These are phyloP conservation scores for Pionites leucogaster DNA, from an alignment of 2,113 vertebrate genomes.

Conservation along the genomic window DNA sequence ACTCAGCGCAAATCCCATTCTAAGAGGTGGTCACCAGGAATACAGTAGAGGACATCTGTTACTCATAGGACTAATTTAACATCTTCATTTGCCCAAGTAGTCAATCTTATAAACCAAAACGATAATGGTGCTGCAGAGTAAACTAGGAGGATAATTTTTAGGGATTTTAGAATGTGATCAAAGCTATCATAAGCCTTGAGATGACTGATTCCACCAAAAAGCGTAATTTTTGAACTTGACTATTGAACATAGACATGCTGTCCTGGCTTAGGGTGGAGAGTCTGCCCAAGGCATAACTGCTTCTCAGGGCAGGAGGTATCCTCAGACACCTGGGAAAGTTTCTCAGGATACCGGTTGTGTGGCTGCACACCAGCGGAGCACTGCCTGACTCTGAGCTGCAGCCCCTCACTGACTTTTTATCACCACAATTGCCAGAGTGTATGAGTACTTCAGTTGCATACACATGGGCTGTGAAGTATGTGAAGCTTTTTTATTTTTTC, in stretches of 20 bases:
- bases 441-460: neutral
- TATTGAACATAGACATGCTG: neutral
- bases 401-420: neutral
- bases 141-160: neutral
- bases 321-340: neutral
- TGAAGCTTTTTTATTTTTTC: neutral
- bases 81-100: neutral
- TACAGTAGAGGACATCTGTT: neutral
- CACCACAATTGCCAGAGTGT: neutral
- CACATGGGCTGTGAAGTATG: neutral
- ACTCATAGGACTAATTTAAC: neutral
- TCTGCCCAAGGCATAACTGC: neutral
- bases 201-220: neutral
- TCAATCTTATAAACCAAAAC: neutral
- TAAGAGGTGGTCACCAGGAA: neutral
- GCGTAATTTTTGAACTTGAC: neutral
- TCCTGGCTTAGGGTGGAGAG: neutral
- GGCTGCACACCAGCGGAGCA: rapidly evolving
- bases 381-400: neutral
- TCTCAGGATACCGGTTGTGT: neutral
- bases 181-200: neutral
- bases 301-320: neutral
- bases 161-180: neutral
- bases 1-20: neutral
- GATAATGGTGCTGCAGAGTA: neutral